phyloP scores from a whole-genome alignment of 2,113 vertebrate species.

The Pithys albifrons region DNA sequence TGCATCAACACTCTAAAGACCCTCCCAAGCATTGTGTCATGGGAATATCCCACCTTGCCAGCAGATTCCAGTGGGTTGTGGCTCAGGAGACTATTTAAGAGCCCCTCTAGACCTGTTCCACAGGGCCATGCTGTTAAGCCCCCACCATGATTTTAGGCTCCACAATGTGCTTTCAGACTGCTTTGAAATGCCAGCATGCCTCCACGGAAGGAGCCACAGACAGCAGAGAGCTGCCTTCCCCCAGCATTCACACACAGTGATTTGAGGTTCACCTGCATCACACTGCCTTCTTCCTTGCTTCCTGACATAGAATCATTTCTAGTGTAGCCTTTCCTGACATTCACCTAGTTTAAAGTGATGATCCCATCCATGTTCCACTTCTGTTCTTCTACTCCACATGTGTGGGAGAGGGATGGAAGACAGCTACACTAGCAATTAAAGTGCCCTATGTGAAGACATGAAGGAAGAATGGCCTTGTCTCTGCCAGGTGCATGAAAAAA shows the following conservation, averaged over 20 bases:
- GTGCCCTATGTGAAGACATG: rapidly evolving
- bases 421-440: neutral
- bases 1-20: neutral
- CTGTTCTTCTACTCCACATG: rapidly evolving
- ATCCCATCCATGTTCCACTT: neutral
- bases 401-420: neutral
- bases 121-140: rapidly evolving
- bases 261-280: neutral
- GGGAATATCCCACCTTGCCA: neutral
- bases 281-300: neutral
- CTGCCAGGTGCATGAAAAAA: neutral
- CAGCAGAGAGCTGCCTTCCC: neutral
- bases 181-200: neutral
- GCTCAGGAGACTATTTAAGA: neutral
- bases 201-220: neutral
- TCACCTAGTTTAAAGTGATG: neutral
- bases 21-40: neutral
- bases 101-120: neutral
- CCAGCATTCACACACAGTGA: neutral
- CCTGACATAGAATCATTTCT: neutral
- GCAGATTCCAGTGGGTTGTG: neutral
- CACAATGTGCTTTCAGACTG: neutral
- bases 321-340: neutral
- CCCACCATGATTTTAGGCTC: neutral
- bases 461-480: neutral